Evolutionary conservation across 2,888 invertebrate species (phyloP).

Genomic region (Synergus japonicus): DNA sequence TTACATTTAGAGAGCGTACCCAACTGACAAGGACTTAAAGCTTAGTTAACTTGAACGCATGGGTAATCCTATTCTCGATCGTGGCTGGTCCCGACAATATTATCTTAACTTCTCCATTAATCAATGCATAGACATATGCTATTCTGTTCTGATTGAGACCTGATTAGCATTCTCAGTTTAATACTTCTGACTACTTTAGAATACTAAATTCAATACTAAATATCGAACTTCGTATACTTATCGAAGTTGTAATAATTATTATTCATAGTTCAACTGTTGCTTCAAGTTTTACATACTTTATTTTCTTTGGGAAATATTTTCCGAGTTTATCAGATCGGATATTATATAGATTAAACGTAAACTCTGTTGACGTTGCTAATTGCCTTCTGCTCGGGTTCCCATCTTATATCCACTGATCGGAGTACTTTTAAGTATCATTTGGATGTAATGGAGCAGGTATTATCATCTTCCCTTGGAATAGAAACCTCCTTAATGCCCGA

Average conservation of each 20-base stretch:
- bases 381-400: slow-evolving; percentile 61
- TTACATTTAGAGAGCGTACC: slow-evolving; percentile 63
- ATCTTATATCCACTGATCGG: slow-evolving; percentile 55
- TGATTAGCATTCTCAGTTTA: slow-evolving; percentile 36
- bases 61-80: slow-evolving; percentile 67
- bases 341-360: background rate
- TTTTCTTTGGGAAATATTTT: slow-evolving; percentile 45
- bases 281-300: background rate
- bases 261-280: no score
- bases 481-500: slow-evolving; percentile 52
- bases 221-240: no score
- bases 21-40: slow-evolving; percentile 60
- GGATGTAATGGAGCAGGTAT: slow-evolving; percentile 51
- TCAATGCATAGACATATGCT: slow-evolving; percentile 33
- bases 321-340: background rate
- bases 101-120: slow-evolving; percentile 54
- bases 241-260: no score
- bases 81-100: slow-evolving; percentile 59
- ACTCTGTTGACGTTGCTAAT: slow-evolving; percentile 56
- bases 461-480: slow-evolving; percentile 46
- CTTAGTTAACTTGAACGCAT: slow-evolving; percentile 66
- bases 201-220: no score
- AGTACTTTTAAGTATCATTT: slow-evolving; percentile 32
- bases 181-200: slow-evolving; percentile 18
- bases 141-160: background rate